Percentiles rank a stretch among this genome's conserved stretches.
phyloP scores from a whole-genome alignment of 1,140 invertebrate genomes.

The Trichomalopsis sarcophagae region DNA sequence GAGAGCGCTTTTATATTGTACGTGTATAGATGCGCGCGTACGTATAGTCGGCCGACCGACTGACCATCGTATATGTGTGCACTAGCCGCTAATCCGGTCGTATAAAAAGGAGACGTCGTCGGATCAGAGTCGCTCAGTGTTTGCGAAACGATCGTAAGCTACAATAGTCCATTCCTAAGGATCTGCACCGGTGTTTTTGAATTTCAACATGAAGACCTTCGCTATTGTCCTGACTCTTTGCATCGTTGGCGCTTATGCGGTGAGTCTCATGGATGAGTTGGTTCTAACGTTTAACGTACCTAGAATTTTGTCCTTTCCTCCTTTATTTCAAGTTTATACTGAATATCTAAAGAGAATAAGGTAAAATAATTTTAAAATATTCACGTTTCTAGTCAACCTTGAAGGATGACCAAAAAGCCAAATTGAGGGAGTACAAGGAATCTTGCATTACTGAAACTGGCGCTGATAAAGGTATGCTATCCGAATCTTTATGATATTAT shows the following conservation, averaged over 20 bases:
- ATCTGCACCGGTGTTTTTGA: neutral
- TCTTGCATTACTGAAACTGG: conserved; percentile 39
- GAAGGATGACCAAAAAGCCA: conserved; percentile 25
- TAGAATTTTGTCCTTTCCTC: neutral
- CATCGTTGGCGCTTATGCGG: conserved; percentile 2
- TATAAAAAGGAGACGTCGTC: conserved; percentile 35
- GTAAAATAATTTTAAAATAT: neutral
- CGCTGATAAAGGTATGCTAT: conserved; percentile 29
- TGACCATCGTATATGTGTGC: too few relatives aligned
- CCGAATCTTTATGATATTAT: neutral
- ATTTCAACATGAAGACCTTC: conserved; percentile 24
- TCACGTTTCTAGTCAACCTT: neutral
- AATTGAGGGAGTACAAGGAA: conserved; percentile 26
- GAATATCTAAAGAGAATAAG: too few relatives aligned
- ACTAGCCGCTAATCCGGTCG: neutral
- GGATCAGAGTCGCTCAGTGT: conserved; percentile 9
- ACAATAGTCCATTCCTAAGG: neutral
- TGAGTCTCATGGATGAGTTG: neutral
- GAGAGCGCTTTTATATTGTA: neutral
- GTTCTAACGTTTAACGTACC: neutral
- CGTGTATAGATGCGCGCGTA: neutral
- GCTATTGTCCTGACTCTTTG: neutral
- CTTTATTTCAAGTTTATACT: neutral
- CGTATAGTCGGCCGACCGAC: too few relatives aligned
- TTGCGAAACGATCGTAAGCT: neutral